phyloP scores from a whole-genome alignment of 2,797 vertebrate species.

The Fundulus diaphanus region DNA sequence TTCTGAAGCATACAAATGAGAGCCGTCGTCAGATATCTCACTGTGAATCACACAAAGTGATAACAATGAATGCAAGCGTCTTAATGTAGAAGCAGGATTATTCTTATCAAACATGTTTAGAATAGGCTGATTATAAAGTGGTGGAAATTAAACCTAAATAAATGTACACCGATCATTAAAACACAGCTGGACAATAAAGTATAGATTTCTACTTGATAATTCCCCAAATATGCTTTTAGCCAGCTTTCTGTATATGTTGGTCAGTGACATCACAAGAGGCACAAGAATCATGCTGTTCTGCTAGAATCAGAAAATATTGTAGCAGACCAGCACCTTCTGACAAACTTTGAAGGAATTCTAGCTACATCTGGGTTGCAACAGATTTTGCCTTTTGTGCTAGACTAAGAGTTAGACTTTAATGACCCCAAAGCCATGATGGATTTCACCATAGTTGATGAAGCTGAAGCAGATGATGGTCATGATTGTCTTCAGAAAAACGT shows the following conservation, averaged over 20 bases:
- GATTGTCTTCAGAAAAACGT: no score
- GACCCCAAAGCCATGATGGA: neutral
- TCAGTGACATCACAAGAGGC: no score
- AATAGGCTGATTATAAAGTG: neutral
- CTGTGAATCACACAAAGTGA: neutral
- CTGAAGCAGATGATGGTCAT: no score
- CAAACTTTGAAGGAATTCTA: neutral
- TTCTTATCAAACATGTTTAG: neutral
- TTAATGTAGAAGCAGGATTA: neutral
- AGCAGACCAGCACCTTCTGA: neutral
- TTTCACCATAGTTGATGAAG: no score
- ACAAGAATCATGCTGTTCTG: no score
- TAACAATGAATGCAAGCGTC: no score
- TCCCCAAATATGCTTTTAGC: neutral
- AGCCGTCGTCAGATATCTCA: no score
- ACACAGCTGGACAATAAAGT: neutral
- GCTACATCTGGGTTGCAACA: no score
- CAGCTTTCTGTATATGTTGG: neutral
- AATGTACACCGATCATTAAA: neutral
- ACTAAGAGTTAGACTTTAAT: neutral
- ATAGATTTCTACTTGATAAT: neutral
- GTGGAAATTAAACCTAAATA: neutral
- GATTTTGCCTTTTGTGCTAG: no score
- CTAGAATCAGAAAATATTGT: neutral
- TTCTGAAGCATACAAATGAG: neutral